Conservation (phyloP, 2,888 invertebrate species). For the Temnothorax unifasciatus region DNA sequence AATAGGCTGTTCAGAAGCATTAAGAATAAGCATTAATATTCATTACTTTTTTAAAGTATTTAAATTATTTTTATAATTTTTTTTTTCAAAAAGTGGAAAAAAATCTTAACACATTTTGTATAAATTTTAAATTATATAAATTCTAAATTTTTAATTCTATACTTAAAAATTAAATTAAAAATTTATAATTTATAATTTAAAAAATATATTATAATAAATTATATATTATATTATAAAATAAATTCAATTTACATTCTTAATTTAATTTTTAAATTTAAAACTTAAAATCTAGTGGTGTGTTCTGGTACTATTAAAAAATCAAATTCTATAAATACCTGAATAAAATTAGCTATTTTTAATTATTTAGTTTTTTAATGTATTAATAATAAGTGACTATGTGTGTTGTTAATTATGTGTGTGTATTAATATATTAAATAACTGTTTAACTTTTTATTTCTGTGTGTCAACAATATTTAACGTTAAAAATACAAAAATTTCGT, state of each 20-base stretch:
- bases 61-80: neutral
- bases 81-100: neutral
- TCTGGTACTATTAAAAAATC: neutral
- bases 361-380: neutral
- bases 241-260: neutral
- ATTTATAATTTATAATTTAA: too few species aligned
- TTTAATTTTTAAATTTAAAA: neutral
- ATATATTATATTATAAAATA: too few species aligned
- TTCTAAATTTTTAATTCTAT: neutral
- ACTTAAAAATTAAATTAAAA: too few species aligned
- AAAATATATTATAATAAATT: too few species aligned
- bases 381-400: neutral
- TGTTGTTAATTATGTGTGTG: neutral
- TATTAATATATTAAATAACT: neutral
- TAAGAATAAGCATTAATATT: conserved; percentile 9
- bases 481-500: neutral
- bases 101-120: neutral
- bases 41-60: neutral
- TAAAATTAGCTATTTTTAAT: neutral
- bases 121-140: neutral
- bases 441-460: neutral
- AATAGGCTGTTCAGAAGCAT: neutral
- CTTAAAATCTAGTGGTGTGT: neutral
- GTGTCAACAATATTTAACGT: neutral
- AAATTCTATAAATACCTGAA: neutral